Conservation (phyloP, 2,113 vertebrate genomes). For the Himantopus leucocephalus region DNA sequence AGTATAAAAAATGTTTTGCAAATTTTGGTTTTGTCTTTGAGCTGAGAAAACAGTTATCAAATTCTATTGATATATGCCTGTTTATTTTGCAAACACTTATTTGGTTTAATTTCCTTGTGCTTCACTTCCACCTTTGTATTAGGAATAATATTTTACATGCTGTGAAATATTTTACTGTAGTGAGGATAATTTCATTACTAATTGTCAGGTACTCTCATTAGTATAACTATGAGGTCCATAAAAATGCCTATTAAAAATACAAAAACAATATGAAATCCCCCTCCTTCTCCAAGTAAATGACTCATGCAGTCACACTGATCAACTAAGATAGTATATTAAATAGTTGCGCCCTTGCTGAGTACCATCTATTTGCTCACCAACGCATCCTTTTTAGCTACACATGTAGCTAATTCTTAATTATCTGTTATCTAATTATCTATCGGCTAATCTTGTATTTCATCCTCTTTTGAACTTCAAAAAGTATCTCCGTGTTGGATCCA, state of each 20-base stretch:
- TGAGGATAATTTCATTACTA: conserved; percentile 61
- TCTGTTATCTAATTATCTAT: conserved; percentile 56
- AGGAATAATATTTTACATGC: conserved; percentile 22
- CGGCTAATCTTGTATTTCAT: conserved; percentile 47
- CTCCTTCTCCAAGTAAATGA: conserved; percentile 43
- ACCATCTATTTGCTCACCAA: conserved; percentile 24
- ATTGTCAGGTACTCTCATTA: conserved; percentile 63
- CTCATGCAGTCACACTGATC: conserved; percentile 46
- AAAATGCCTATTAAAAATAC: conserved; percentile 61
- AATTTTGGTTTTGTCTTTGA: not conserved
- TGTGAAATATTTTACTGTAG: conserved; percentile 56
- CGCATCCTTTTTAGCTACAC: conserved; percentile 27
- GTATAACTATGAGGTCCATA: conserved; percentile 39
- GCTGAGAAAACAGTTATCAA: conserved; percentile 15
- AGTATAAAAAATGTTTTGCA: not conserved
- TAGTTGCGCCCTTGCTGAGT: conserved; percentile 25
- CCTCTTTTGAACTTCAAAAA: conserved; percentile 23
- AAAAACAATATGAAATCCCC: conserved; percentile 33
- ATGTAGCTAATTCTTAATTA: conserved; percentile 57
- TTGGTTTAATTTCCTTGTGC: conserved; percentile 24
- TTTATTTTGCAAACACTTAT: conserved; percentile 35
- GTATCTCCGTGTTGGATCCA: not conserved
- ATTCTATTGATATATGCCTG: conserved; percentile 2
- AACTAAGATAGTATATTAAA: conserved; percentile 26
- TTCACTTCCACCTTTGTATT: conserved; percentile 28